Percentiles rank a stretch among this genome's conserved stretches.
Evolutionary conservation across 1,140 invertebrate genomes (phyloP).

Genomic region (Trichoplusia ni): DNA sequence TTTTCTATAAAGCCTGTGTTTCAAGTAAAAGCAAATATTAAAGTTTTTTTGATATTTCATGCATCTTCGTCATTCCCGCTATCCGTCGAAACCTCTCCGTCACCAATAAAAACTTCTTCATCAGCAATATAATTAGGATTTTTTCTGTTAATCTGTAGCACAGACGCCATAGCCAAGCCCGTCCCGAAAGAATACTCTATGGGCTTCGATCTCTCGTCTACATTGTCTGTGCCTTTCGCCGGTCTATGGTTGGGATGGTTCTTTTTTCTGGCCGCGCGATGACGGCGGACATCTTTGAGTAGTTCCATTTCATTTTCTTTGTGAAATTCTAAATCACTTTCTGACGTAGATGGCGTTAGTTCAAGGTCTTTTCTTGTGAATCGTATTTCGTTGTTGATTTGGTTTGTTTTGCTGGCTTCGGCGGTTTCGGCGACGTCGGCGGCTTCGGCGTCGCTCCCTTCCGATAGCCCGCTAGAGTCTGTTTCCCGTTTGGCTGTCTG

Average conservation of each 20-base stretch:
- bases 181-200: conserved; percentile 77
- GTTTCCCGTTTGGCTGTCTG: conserved; percentile 23
- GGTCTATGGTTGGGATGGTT: conserved; percentile 53
- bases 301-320: conserved; percentile 43
- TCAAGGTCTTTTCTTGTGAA: conserved; percentile 66
- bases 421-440: no score
- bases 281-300: conserved; percentile 56
- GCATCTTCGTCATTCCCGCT: conserved; percentile 71
- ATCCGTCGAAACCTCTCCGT: conserved; percentile 69
- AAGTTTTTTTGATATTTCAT: conserved; percentile 32
- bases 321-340: conserved; percentile 58
- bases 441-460: conserved; percentile 47
- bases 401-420: conserved; percentile 33
- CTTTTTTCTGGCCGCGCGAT: conserved; percentile 62
- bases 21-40: no score
- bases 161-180: conserved; percentile 76
- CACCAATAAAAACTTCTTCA: conserved; percentile 69
- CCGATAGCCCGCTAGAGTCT: conserved; percentile 42
- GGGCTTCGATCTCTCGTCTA: conserved; percentile 70
- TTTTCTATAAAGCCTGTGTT: no score
- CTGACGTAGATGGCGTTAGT: conserved; percentile 58
- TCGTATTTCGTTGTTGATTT: conserved; percentile 45
- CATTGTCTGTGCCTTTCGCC: conserved; percentile 47
- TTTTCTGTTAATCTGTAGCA: conserved; percentile 63
- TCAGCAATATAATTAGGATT: conserved; percentile 49